Conservation (phyloP, 2,113 vertebrate species). For the Pyxicephalus adspersus region DNA sequence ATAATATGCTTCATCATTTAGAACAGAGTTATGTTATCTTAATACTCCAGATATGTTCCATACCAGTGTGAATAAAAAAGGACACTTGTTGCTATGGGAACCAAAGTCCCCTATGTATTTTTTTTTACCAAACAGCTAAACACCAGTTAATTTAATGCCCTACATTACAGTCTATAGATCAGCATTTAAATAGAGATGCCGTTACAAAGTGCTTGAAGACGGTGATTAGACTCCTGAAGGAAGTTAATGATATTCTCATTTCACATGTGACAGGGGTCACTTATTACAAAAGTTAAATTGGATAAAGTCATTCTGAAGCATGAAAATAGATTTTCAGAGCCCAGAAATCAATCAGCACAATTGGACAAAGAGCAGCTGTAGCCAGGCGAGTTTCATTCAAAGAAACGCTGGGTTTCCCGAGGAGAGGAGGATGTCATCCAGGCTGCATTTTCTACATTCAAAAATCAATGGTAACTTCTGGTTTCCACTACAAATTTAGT, state of each 20-base stretch:
- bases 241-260: constrained; percentile 33
- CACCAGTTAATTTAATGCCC: constrained; percentile 29
- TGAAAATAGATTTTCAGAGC: constrained; percentile 43
- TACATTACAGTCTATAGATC: constrained; percentile 8
- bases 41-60: constrained; percentile 38
- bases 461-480: not conserved
- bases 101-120: not conserved
- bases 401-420: not conserved
- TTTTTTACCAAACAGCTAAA: constrained; percentile 43
- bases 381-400: not conserved
- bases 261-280: constrained; percentile 31
- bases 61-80: constrained; percentile 21
- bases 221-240: constrained; percentile 23
- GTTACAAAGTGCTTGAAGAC: not conserved
- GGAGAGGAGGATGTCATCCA: not conserved
- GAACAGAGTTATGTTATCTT: constrained; percentile 21
- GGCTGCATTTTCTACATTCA: not conserved
- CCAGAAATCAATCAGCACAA: constrained; percentile 34
- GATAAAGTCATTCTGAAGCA: constrained; percentile 44
- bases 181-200: constrained; percentile 32
- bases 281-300: constrained; percentile 46
- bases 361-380: not conserved
- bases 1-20: constrained; percentile 29
- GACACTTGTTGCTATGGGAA: constrained; percentile 35
- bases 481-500: too few relatives aligned